A percentile compares a stretch with the other conserved stretches of the same genome.
Conservation (phyloP, 2,888 invertebrate genomes). For the Epinotia brunnichana region DNA sequence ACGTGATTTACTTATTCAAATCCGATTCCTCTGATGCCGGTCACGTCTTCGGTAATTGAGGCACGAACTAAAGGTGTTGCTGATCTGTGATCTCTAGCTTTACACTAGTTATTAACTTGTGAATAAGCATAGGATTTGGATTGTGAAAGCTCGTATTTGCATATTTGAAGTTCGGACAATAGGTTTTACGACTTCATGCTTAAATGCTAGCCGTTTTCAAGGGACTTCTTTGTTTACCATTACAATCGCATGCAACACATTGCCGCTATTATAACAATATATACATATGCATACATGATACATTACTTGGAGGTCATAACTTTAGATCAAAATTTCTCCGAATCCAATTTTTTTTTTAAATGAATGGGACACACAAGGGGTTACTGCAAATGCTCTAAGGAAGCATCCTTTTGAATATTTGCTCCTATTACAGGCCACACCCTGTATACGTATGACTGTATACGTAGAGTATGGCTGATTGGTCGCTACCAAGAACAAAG, state of each 20-base stretch:
- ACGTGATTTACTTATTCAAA: slow-evolving; percentile 78
- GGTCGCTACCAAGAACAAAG: background rate
- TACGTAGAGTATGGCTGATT: background rate
- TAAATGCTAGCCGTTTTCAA: background rate
- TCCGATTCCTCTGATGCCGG: slow-evolving; percentile 67
- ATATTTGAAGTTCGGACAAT: slow-evolving; percentile 32
- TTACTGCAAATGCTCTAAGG: too few species aligned
- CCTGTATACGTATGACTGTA: too few species aligned
- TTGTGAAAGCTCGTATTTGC: slow-evolving; percentile 43
- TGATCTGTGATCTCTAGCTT: slow-evolving; percentile 62
- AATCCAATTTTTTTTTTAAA: too few species aligned
- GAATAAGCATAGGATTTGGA: slow-evolving; percentile 48
- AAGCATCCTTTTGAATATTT: too few species aligned
- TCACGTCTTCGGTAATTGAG: slow-evolving; percentile 69
- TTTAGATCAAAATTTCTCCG: too few species aligned
- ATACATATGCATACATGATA: too few species aligned
- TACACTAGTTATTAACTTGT: slow-evolving; percentile 54
- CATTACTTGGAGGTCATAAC: too few species aligned
- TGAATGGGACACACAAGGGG: too few species aligned
- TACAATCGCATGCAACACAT: too few species aligned
- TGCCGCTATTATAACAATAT: background rate
- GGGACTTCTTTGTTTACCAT: background rate
- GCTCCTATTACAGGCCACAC: too few species aligned
- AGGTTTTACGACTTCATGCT: background rate
- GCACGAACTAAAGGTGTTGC: slow-evolving; percentile 67